phyloP scores from a whole-genome alignment of 2,113 vertebrate genomes.

The Daubentonia madagascariensis region DNA sequence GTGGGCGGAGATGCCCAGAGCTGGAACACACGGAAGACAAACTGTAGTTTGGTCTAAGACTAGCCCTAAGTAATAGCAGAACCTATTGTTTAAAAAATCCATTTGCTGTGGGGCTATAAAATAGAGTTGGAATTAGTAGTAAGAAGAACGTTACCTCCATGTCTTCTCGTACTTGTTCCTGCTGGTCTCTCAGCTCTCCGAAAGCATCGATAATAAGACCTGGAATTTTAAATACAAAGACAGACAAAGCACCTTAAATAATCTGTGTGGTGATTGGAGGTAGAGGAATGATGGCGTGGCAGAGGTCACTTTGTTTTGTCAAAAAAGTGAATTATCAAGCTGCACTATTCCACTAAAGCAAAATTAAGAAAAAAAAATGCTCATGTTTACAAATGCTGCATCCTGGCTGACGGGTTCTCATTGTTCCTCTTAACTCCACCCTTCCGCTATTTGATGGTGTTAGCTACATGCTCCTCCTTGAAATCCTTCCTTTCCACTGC shows the following conservation, averaged over 20 bases:
- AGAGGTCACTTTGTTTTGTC: not conserved
- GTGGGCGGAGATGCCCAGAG: not conserved
- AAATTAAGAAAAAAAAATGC: not conserved
- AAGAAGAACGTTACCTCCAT: conserved; percentile 91
- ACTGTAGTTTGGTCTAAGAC: not conserved
- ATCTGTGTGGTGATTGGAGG: not conserved
- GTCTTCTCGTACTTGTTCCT: conserved; percentile 98
- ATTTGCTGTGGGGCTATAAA: not conserved
- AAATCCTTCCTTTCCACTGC: not conserved
- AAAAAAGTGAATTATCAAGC: not conserved
- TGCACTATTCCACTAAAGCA: not conserved
- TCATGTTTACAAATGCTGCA: not conserved
- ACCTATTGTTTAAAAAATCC: not conserved
- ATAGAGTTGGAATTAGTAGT: not conserved
- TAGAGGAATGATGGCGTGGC: not conserved
- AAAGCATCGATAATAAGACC: conserved; percentile 99
- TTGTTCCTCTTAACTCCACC: not conserved
- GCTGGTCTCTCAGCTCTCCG: conserved; percentile 98
- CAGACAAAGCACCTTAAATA: not conserved
- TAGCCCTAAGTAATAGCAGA: not conserved
- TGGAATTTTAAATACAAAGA: conserved; percentile 75
- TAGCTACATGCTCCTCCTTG: not conserved
- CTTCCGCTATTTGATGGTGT: not conserved
- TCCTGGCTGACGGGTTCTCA: not conserved
- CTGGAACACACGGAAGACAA: not conserved